These are phyloP conservation scores for Cynoglossus semilaevis DNA, from an alignment of 2,113 vertebrate genomes.

Conservation along the genomic window DNA sequence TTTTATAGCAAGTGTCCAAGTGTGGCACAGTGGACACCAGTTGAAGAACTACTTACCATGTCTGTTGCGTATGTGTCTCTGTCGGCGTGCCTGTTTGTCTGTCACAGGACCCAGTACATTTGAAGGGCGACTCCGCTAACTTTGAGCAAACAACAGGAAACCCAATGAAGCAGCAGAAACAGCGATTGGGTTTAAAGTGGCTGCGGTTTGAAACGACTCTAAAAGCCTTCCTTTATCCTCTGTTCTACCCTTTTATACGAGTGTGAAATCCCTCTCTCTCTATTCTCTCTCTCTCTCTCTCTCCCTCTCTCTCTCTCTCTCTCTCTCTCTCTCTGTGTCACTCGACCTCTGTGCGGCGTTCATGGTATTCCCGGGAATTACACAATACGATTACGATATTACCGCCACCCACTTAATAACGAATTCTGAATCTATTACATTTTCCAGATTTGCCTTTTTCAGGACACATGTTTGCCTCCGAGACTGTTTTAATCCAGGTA, in stretches of 20 bases:
- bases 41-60: no score
- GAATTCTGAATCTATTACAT: neutral
- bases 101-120: no score
- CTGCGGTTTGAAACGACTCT: neutral
- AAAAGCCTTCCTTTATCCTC: neutral
- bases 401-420: neutral
- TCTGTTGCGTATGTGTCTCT: no score
- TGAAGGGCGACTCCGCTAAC: no score
- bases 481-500: no score
- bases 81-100: no score
- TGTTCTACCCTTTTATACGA: no score
- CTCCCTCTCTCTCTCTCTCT: neutral
- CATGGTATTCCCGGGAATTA: conserved; percentile 23
- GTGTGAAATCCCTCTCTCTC: conserved; percentile 10
- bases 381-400: neutral
- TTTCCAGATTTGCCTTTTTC: neutral
- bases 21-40: no score
- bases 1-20: no score
- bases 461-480: no score
- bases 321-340: neutral
- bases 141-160: no score
- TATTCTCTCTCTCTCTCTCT: neutral
- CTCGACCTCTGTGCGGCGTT: conserved; percentile 21
- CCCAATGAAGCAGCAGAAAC: no score
- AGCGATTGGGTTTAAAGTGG: neutral